A percentile compares a stretch with the other conserved stretches of the same genome.
Conservation (phyloP, 2,113 vertebrate genomes). For the Gopherus evgoodei region DNA sequence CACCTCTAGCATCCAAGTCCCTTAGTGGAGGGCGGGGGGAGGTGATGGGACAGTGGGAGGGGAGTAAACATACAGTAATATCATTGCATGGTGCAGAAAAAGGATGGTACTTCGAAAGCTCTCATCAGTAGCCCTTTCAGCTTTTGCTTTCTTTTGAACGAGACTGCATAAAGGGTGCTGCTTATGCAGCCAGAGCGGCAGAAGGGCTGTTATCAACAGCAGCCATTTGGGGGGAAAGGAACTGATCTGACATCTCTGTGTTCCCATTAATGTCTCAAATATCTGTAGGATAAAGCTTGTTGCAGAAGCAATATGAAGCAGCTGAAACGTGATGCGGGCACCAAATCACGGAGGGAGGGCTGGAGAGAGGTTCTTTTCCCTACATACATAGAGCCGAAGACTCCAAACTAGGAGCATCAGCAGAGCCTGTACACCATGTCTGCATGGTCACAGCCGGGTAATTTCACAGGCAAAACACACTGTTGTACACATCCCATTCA, state of each 20-base stretch:
- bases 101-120: neutral
- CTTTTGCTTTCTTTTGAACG: neutral
- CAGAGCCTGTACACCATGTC: neutral
- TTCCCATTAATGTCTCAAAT: neutral
- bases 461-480: neutral
- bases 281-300: neutral
- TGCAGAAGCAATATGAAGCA: neutral
- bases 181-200: neutral
- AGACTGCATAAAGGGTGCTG: neutral
- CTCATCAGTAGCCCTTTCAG: neutral
- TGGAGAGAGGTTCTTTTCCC: neutral
- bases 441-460: rapidly evolving
- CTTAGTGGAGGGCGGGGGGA: neutral
- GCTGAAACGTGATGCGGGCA: neutral
- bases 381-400: rapidly evolving
- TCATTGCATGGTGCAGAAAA: rapidly evolving
- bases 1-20: no score
- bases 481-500: rapidly evolving
- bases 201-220: neutral
- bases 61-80: no score
- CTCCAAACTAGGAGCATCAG: neutral
- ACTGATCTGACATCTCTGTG: neutral
- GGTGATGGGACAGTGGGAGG: no score
- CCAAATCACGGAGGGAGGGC: neutral
- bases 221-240: rapidly evolving